Percentiles rank a stretch among this genome's conserved stretches.
Evolutionary conservation across 2,888 invertebrate species (phyloP).

Genomic region (Apocheima hispidaria): DNA sequence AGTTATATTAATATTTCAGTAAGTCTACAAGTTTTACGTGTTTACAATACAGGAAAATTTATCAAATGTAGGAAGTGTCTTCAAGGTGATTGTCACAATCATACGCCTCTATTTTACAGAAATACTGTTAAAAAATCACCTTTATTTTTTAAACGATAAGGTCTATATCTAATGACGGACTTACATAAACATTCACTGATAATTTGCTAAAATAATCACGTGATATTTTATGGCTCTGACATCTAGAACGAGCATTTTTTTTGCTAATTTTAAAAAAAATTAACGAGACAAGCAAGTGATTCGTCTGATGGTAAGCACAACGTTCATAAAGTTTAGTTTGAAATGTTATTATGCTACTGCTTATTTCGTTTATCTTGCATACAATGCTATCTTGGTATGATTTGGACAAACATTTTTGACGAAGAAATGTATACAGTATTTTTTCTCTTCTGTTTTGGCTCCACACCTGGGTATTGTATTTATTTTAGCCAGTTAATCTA

Average conservation of each 20-base stretch:
- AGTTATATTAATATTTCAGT: too few species aligned
- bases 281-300: neutral
- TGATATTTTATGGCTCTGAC: constrained; percentile 27
- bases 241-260: constrained; percentile 5
- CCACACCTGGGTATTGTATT: too few species aligned
- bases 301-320: neutral
- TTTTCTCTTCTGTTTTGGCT: too few species aligned
- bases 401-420: too few species aligned
- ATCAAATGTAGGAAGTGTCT: constrained; percentile 39
- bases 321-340: neutral
- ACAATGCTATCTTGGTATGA: too few species aligned
- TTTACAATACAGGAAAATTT: constrained; percentile 6
- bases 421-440: too few species aligned
- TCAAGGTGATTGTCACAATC: constrained; percentile 39
- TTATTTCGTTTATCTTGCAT: too few species aligned
- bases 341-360: too few species aligned
- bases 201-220: constrained; percentile 21
- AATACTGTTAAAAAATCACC: constrained; percentile 21
- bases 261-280: neutral
- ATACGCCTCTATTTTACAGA: constrained; percentile 5
- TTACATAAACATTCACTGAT: constrained; percentile 17
- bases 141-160: constrained; percentile 18
- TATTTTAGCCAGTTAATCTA: too few species aligned
- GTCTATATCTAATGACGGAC: constrained; percentile 15
- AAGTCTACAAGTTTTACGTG: neutral